Percentiles rank a stretch among this genome's conserved stretches.
Conservation (phyloP, 2,797 vertebrate genomes). For the Acanthis flammea region DNA sequence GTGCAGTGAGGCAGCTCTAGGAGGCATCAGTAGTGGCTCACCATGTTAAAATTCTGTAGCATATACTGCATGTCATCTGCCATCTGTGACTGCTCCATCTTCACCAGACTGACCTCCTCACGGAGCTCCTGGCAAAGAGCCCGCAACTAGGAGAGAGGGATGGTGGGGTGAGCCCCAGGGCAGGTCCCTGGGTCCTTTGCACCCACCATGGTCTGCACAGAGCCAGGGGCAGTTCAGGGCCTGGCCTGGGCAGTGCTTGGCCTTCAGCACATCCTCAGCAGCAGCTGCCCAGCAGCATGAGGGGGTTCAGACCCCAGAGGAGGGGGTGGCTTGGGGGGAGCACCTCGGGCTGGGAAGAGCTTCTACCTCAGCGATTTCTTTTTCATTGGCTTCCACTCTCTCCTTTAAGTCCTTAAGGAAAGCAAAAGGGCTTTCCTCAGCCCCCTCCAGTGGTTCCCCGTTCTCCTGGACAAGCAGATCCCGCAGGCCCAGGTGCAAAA, state of each 20-base stretch:
- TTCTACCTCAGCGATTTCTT: neutral
- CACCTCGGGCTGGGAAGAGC: neutral
- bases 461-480: neutral
- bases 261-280: neutral
- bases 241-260: neutral
- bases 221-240: neutral
- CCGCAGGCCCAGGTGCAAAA: neutral
- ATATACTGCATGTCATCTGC: slow-evolving; percentile 56
- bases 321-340: neutral
- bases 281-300: neutral
- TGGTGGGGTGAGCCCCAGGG: neutral
- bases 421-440: neutral
- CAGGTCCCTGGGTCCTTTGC: neutral
- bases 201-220: neutral
- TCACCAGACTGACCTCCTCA: slow-evolving; percentile 63
- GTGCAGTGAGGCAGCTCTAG: rapidly evolving
- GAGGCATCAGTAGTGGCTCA: neutral
- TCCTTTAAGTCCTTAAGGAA: neutral
- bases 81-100: slow-evolving; percentile 33
- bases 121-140: slow-evolving; percentile 66
- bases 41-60: neutral
- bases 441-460: neutral
- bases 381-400: neutral
- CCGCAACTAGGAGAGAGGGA: slow-evolving; percentile 51
- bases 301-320: neutral